Base-by-base conservation (phyloP, 37 sponge, comb jelly and placozoan species). In the Oopsacas minuta region DNA sequence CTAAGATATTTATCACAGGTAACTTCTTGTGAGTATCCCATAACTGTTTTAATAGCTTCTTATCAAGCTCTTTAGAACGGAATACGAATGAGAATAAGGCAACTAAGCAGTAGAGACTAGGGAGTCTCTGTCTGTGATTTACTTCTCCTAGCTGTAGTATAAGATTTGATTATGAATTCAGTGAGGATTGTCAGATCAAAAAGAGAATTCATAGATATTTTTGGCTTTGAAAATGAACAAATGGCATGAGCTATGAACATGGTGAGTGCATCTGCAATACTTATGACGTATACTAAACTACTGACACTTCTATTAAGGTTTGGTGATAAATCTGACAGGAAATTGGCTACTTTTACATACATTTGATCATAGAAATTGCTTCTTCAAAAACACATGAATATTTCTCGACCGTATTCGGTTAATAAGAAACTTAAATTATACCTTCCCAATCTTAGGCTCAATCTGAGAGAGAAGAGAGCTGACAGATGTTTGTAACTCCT, bases 1-100 rank as follows among this genome's bases (percentile, higher is more conserved):
- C 98, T 37, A 88, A 81, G 37, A 97, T 37, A 20, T 89, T 91
- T 7, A 97, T 88, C 17, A 87, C 94, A 39, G 98, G 93, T 30
- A 92, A 36, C 89, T 88, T 97, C 88, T 93, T 94, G 89, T 94
- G 87, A 32, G 89, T 36, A 39, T 97, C 95, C 93, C 93, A 97
- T 36, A 97, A 83, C 37, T 53, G 85, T 37, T 53, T 85, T 81
- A 85, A 37, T 5, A 94, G 82, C 82, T 93, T 97, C 87, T 81
- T 91, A 38, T 97, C 98, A 25, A 82, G 42, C 22, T 61, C 75
- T 0, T 39, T 36, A 35, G 38, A 39, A 53, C 90, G 87, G 85
- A 84, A 97, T 37, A 94, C 84, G 35, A 81, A 46, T 82, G 84
- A 84, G 81, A 90, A 89, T 25, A 97, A 88, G 28, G 90, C 93